Base-by-base conservation (phyloP, 1,140 invertebrate genomes). In the Hormaphis cornu region DNA sequence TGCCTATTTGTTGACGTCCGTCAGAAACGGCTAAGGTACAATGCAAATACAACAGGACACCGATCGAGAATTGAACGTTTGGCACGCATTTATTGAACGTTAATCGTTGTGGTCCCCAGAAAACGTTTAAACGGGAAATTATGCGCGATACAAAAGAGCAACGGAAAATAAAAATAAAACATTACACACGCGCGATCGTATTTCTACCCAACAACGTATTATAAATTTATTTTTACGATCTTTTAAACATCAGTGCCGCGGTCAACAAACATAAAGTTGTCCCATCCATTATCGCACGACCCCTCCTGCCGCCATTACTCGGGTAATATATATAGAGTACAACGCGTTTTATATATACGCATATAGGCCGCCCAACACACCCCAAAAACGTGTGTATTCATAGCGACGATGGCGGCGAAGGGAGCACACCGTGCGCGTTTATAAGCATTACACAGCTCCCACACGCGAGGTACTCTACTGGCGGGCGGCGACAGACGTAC, bases 181-280 rank as follows among this genome's bases (percentile, higher is more conserved):
- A n/a, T n/a, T n/a, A n/a, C 24, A 28, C 9, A 61, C 16, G 6
- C 24, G 40, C 37, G 50, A 20, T n/a, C n/a, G n/a, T n/a, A n/a
- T n/a, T n/a, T n/a, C n/a, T n/a, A n/a, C n/a, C n/a, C n/a, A n/a
- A n/a, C n/a, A n/a, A n/a, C n/a, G n/a, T n/a, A n/a, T n/a, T n/a
- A 66, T 66, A 48, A 66, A 48, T 48, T 50, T 37, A 20, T 66
- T 66, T 66, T 66, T 66, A 66, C 44, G 61, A 20, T 20, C 18
- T 66, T 66, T 66, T 66, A 37, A 66, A 66, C 44, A 44, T 33
- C 61, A 9, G 5, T 46, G n/a, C 5, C 42, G 40, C 30, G 61
- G 61, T 46, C 61, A 66, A 48, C 42, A 16, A 35, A 7, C 46
- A 33, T 22, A 33, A 28, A 28, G 42, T 66, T 66, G 61, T 37